These are phyloP conservation scores for Calliphora vomitoria DNA, from an alignment of 2,888 invertebrate species.

Conservation along the genomic window DNA sequence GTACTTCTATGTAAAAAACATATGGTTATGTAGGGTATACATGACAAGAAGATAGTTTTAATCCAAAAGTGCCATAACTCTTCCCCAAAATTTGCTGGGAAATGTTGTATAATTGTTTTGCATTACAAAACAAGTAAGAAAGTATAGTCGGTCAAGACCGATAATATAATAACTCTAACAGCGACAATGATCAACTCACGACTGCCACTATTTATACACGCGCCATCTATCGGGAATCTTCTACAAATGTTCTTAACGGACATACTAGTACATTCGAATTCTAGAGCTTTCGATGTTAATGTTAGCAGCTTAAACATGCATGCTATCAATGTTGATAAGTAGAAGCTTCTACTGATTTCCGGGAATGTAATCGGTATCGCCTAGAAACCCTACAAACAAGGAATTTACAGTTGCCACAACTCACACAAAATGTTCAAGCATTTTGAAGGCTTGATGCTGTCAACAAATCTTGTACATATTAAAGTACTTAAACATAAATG, in stretches of 20 bases:
- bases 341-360: not conserved
- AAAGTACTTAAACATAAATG: slow-evolving; percentile 2
- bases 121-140: too few species aligned
- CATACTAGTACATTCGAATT: too few species aligned
- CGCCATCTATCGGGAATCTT: too few species aligned
- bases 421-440: slow-evolving; percentile 33
- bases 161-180: too few species aligned
- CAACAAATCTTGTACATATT: slow-evolving; percentile 51
- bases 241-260: too few species aligned
- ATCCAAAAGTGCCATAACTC: not conserved
- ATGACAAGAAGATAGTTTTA: not conserved
- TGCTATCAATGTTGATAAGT: too few species aligned
- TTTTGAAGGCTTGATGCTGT: slow-evolving; percentile 55
- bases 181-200: too few species aligned
- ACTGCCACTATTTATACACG: too few species aligned
- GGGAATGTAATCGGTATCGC: too few species aligned
- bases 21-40: not conserved
- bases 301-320: too few species aligned
- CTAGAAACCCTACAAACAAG: slow-evolving; percentile 36
- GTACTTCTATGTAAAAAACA: not conserved
- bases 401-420: slow-evolving; percentile 38
- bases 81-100: not conserved
- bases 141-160: too few species aligned
- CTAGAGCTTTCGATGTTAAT: too few species aligned
- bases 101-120: not conserved